A percentile compares a stretch with the other conserved stretches of the same genome.
phyloP scores from a whole-genome alignment of 2,888 invertebrate species.

The Amblyteles armatorius region DNA sequence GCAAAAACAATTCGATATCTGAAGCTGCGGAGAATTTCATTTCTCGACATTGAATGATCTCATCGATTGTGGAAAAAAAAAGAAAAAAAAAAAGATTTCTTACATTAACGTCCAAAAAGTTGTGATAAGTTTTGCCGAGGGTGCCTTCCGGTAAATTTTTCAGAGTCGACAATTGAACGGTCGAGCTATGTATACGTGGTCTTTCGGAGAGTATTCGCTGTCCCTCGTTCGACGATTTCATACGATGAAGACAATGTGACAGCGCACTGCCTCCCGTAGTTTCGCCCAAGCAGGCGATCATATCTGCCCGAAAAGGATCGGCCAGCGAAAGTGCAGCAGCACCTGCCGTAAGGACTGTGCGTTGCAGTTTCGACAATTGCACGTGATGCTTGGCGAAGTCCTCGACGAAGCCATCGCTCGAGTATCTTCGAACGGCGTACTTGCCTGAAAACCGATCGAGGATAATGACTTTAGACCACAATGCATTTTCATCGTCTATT shows the following conservation, averaged over 20 bases:
- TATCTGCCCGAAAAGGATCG: constrained; percentile 94
- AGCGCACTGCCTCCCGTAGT: constrained; percentile 92
- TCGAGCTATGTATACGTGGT: constrained; percentile 94
- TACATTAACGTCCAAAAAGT: constrained; percentile 93
- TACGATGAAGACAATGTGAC: constrained; percentile 89
- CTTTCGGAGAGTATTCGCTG: constrained; percentile 90
- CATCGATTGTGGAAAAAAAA: background rate
- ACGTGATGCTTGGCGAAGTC: constrained; percentile 89
- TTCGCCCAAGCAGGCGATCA: constrained; percentile 98
- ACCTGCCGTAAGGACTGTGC: constrained; percentile 91
- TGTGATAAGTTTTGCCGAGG: constrained; percentile 93
- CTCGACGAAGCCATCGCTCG: constrained; percentile 86
- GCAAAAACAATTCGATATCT: constrained; percentile 61
- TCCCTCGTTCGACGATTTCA: constrained; percentile 93
- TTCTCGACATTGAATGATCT: background rate
- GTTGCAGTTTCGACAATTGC: constrained; percentile 90
- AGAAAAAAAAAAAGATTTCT: constrained; percentile 75
- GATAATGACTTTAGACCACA: constrained; percentile 64
- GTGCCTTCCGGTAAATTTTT: constrained; percentile 91
- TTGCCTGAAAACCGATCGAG: constrained; percentile 72
- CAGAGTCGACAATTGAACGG: constrained; percentile 91
- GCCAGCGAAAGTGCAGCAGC: constrained; percentile 93
- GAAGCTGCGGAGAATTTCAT: background rate
- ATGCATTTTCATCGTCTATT: constrained; percentile 22
- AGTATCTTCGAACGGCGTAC: constrained; percentile 71